phyloP scores from a whole-genome alignment of 37 sponge, comb jelly and placozoan species.

The Tethya wilhelma region DNA sequence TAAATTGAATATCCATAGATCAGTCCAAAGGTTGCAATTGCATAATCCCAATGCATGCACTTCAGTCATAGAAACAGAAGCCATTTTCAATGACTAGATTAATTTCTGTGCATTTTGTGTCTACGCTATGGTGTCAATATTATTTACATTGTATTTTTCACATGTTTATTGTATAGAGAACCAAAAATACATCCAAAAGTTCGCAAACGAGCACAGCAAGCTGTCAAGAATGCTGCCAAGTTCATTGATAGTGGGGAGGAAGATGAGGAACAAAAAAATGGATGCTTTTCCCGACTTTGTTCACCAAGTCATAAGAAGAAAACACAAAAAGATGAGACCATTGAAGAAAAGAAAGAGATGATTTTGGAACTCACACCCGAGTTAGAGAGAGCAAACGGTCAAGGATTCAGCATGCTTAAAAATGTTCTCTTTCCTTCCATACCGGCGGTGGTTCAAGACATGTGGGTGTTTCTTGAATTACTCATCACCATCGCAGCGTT shows the following conservation, averaged over 20 bases:
- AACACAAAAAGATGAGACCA: background rate
- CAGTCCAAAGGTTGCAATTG: no score
- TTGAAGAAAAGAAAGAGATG: no score
- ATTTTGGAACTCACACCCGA: constrained; percentile 10
- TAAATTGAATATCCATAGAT: no score
- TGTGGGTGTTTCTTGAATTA: constrained; percentile 54
- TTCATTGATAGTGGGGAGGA: background rate
- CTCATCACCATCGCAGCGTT: constrained; percentile 29
- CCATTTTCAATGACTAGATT: no score
- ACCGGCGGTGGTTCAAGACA: constrained; percentile 23
- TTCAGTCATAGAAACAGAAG: no score
- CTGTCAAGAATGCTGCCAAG: background rate
- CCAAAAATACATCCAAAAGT: no score
- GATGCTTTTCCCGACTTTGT: background rate
- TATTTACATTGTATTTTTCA: no score
- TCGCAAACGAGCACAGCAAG: background rate
- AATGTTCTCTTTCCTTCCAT: constrained; percentile 37
- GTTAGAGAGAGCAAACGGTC: constrained; percentile 14
- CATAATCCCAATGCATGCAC: no score
- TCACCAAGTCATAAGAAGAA: background rate
- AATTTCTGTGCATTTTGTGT: no score
- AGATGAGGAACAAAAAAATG: background rate
- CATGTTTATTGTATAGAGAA: no score
- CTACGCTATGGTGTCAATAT: no score
- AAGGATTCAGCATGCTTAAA: constrained; percentile 29